Conservation (phyloP, 2,113 vertebrate genomes). For the Sorex araneus region DNA sequence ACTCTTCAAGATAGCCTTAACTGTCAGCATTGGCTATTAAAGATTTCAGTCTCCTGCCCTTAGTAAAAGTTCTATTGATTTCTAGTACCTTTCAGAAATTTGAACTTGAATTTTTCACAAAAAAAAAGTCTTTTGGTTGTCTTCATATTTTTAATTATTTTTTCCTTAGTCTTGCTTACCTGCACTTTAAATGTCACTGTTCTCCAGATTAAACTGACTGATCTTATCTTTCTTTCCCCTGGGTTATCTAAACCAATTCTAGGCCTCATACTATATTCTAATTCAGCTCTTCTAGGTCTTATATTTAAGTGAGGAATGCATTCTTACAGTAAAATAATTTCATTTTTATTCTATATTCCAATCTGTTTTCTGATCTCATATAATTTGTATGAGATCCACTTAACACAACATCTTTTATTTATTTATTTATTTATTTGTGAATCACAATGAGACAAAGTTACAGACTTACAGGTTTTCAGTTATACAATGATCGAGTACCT, state of each 20-base stretch:
- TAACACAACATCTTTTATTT: no score
- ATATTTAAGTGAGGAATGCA: neutral
- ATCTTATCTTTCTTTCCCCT: neutral
- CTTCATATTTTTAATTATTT: neutral
- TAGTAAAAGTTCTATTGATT: neutral
- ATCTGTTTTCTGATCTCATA: neutral
- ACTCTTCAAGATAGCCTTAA: neutral
- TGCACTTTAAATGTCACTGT: no score
- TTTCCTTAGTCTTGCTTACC: neutral
- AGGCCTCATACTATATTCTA: neutral
- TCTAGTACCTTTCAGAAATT: neutral
- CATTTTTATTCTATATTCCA: neutral
- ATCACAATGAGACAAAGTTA: no score
- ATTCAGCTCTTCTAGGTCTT: neutral
- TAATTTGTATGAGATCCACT: neutral
- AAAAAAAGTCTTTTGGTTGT: neutral
- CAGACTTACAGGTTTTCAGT: no score
- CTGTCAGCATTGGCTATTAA: neutral
- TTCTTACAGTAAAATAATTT: neutral
- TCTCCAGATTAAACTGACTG: neutral
- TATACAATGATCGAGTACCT: no score
- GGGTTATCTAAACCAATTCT: neutral
- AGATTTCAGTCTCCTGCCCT: neutral
- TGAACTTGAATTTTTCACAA: neutral
- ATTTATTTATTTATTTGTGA: no score